These are phyloP conservation scores for Anthrax anthrax DNA, from an alignment of 2,888 invertebrate species.

Conservation along the genomic window DNA sequence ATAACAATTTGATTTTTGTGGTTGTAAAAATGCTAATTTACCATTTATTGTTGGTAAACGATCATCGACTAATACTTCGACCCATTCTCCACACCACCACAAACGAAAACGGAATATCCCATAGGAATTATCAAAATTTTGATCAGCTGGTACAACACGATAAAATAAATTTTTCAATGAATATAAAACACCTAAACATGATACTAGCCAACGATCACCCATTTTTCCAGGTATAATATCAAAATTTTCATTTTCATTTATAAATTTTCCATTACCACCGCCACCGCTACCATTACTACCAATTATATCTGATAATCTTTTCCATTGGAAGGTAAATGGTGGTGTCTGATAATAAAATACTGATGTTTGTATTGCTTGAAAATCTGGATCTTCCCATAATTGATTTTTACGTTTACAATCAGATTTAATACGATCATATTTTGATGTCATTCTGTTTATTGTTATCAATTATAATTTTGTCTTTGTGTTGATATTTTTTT, in stretches of 20 bases:
- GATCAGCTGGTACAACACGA: constrained; percentile 82
- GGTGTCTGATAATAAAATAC: constrained; percentile 90
- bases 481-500: too few species aligned
- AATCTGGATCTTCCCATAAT: constrained; percentile 85
- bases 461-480: too few species aligned
- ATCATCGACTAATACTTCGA: constrained; percentile 79
- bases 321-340: constrained; percentile 88
- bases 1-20: constrained; percentile 63
- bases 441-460: constrained; percentile 29
- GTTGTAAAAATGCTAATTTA: constrained; percentile 71
- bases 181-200: constrained; percentile 72
- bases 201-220: constrained; percentile 84
- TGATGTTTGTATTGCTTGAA: constrained; percentile 74
- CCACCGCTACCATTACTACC: constrained; percentile 70
- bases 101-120: constrained; percentile 79
- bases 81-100: constrained; percentile 93
- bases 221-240: constrained; percentile 78
- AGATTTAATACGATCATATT: constrained; percentile 67
- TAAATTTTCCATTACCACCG: constrained; percentile 55
- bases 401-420: constrained; percentile 64
- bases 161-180: constrained; percentile 78
- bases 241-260: constrained; percentile 47
- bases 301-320: constrained; percentile 67
- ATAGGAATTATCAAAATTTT: constrained; percentile 55
- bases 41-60: constrained; percentile 78